These are phyloP conservation scores for Drosophila equinoxialis DNA, from an alignment of 1,140 invertebrate genomes.

Conservation along the genomic window DNA sequence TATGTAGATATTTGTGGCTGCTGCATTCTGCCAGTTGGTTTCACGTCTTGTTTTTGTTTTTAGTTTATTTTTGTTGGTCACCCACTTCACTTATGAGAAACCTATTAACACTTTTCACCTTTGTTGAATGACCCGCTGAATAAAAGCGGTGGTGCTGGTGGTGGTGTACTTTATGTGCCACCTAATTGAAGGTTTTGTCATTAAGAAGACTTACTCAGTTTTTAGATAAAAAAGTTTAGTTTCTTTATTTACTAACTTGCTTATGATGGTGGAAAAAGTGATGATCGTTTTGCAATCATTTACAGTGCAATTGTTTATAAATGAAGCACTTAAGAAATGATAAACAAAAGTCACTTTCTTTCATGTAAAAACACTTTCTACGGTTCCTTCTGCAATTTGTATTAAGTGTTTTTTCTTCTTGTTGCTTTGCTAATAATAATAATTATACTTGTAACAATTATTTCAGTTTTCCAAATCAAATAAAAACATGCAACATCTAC, in stretches of 20 bases:
- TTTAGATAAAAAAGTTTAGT: neutral
- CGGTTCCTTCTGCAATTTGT: neutral
- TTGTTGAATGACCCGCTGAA: constrained; percentile 1
- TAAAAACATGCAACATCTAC: constrained; percentile 48
- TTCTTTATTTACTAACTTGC: too few relatives aligned
- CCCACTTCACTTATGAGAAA: constrained; percentile 73
- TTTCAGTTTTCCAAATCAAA: constrained; percentile 9
- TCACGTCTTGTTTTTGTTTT: constrained; percentile 40
- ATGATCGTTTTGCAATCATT: neutral
- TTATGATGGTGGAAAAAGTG: too few relatives aligned
- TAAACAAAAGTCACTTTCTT: neutral
- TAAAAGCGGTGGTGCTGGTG: neutral
- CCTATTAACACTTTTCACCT: constrained; percentile 81
- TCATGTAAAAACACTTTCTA: neutral
- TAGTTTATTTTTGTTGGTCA: constrained; percentile 28
- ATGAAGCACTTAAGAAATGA: too few relatives aligned
- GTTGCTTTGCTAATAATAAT: neutral
- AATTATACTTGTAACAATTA: constrained; percentile 5
- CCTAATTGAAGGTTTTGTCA: neutral
- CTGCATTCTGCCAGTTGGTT: constrained; percentile 50
- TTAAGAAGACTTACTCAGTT: neutral
- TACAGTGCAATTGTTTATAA: neutral
- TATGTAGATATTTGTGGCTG: neutral
- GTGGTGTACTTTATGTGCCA: neutral
- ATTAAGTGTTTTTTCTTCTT: neutral